A percentile compares a stretch with the other conserved stretches of the same genome.
Conservation (phyloP, 1,140 invertebrate genomes). For the Diachasma alloeum region DNA sequence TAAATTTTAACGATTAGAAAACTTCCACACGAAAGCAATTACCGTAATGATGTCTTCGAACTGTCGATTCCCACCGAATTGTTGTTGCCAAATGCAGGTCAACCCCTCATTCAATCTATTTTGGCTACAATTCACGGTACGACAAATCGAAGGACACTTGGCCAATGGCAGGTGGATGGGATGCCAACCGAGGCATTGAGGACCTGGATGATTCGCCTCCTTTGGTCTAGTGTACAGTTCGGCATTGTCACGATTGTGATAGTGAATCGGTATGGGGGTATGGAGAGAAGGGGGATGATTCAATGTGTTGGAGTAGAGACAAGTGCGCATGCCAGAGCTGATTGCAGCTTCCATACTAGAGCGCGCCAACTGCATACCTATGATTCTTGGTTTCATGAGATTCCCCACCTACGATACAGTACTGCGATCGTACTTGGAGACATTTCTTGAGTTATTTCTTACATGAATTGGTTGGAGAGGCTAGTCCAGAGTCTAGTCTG, state of each 20-base stretch:
- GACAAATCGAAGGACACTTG: not conserved
- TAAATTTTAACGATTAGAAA: too few species aligned
- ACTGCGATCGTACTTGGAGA: too few species aligned
- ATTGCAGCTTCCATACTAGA: conserved; percentile 50
- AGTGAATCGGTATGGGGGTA: not conserved
- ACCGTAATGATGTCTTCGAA: too few species aligned
- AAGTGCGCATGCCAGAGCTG: conserved; percentile 49
- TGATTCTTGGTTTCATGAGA: conserved; percentile 46
- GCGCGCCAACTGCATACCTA: conserved; percentile 52
- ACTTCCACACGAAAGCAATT: too few species aligned
- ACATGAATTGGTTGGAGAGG: too few species aligned
- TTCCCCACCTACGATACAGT: not conserved
- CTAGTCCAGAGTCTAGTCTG: too few species aligned
- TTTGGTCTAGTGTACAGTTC: conserved; percentile 8
- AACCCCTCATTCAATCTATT: not conserved
- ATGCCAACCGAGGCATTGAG: not conserved
- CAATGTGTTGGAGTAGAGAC: conserved; percentile 24
- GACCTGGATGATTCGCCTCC: not conserved
- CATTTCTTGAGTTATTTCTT: too few species aligned
- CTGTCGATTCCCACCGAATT: not conserved
- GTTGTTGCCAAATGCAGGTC: not conserved
- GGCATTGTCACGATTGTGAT: conserved; percentile 7
- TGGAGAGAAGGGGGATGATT: conserved; percentile 32
- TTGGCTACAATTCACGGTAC: not conserved
- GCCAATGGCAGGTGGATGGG: not conserved